phyloP scores from a whole-genome alignment of 37 sponge, comb jelly and placozoan genomes.

The Amphimedon queenslandica region DNA sequence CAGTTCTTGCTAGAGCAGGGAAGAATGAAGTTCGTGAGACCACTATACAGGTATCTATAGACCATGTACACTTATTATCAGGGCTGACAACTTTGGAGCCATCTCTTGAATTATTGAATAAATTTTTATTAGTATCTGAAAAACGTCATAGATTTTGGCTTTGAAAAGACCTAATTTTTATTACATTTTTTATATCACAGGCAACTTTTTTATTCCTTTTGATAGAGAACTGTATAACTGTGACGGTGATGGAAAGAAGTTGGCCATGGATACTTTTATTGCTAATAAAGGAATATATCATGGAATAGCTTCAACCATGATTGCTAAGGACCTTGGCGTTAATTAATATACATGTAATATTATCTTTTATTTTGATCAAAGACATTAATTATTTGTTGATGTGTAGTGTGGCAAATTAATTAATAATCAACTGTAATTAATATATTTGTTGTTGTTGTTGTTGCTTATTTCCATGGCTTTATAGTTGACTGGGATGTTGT shows the following conservation, averaged over 20 bases:
- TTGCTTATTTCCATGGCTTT: too few species aligned
- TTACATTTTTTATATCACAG: background rate
- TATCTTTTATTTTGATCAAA: too few species aligned
- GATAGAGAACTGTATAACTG: slow-evolving; percentile 39
- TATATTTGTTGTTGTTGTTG: too few species aligned
- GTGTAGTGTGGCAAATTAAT: too few species aligned
- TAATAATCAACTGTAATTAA: too few species aligned
- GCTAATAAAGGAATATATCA: slow-evolving; percentile 47
- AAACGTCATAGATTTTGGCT: too few species aligned
- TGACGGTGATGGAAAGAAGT: slow-evolving; percentile 34
- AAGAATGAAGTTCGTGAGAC: slow-evolving; percentile 85
- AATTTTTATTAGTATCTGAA: too few species aligned
- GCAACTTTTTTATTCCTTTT: background rate
- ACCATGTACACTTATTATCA: too few species aligned
- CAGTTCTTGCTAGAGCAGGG: slow-evolving; percentile 77
- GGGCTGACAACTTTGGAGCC: too few species aligned
- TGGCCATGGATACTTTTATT: slow-evolving; percentile 48
- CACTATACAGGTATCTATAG: slow-evolving; percentile 62
- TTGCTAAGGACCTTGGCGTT: slow-evolving; percentile 54
- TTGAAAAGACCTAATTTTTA: background rate
- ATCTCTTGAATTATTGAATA: too few species aligned
- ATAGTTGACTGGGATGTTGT: too few species aligned
- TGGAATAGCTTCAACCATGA: slow-evolving; percentile 42
- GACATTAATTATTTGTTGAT: too few species aligned
- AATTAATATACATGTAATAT: background rate